These are phyloP conservation scores for Porites australiensis DNA, from an alignment of 64 coral and sea anemone genomes.

Conservation along the genomic window DNA sequence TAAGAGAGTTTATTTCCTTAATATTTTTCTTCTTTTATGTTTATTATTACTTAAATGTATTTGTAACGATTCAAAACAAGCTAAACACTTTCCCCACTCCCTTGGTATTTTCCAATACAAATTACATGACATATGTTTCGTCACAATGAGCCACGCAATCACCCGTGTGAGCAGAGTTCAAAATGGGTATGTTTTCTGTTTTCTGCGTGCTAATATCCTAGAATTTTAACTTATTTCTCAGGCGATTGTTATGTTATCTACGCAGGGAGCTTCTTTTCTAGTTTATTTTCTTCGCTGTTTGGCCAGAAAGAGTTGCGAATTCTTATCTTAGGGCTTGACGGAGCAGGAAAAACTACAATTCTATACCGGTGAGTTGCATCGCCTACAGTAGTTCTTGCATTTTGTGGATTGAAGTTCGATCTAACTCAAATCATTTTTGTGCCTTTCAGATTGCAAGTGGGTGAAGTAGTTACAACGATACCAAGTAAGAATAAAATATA, in stretches of 20 bases:
- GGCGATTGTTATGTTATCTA: background rate
- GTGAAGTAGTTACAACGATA: constrained; percentile 99
- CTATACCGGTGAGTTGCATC: constrained; percentile 76
- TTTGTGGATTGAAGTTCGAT: background rate
- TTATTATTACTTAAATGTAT: too few species aligned
- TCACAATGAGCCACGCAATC: constrained; percentile 37
- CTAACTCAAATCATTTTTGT: background rate
- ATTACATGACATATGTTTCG: background rate
- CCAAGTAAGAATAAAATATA: constrained; percentile 80
- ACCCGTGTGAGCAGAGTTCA: background rate
- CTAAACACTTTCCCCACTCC: background rate
- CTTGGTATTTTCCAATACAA: background rate
- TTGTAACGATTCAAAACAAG: too few species aligned
- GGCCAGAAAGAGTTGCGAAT: constrained; percentile 96
- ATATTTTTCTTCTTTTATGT: too few species aligned
- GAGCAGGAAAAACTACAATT: constrained; percentile 96
- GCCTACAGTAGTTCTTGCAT: background rate
- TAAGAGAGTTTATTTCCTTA: too few species aligned
- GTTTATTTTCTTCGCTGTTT: constrained; percentile 94
- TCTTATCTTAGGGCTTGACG: constrained; percentile 93
- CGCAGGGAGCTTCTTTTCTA: constrained; percentile 93
- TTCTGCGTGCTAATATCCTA: background rate
- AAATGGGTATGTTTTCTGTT: constrained; percentile 28
- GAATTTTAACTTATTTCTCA: constrained; percentile 1
- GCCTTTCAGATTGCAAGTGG: constrained; percentile 91